Evolutionary conservation across 37 sponge, comb jelly and placozoan genomes (phyloP).

Genomic region (Dysidea cf. avara): DNA sequence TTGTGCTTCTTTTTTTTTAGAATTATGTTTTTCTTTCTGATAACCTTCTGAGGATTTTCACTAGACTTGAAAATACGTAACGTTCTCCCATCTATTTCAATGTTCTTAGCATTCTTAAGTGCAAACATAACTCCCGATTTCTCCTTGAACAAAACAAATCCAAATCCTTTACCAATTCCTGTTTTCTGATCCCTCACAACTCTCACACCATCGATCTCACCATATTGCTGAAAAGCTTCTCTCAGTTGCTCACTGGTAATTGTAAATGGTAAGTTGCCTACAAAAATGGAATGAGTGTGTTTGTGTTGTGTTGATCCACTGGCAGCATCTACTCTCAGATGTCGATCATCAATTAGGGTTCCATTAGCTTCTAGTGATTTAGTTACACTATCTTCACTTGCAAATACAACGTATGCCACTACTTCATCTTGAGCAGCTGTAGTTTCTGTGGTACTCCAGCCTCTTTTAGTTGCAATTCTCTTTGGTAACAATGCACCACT

Average conservation of each 20-base stretch:
- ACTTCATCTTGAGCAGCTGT: too few relatives aligned
- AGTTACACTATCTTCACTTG: conserved; percentile 20
- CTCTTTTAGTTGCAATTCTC: conserved; percentile 32
- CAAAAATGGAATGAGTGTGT: conserved; percentile 58
- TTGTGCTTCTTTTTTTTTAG: too few relatives aligned
- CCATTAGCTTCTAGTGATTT: conserved; percentile 53
- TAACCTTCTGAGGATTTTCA: too few relatives aligned
- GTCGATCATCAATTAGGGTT: conserved; percentile 30
- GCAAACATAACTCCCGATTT: conserved; percentile 74
- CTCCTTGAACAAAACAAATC: conserved; percentile 72
- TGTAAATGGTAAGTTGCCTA: conserved; percentile 78
- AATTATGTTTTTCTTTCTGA: too few relatives aligned
- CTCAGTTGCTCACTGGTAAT: conserved; percentile 64
- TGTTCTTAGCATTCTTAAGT: conserved; percentile 36
- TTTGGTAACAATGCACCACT: conserved; percentile 32
- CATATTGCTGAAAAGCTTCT: conserved; percentile 51
- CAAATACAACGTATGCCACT: conserved; percentile 74
- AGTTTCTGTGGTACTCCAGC: conserved; percentile 23
- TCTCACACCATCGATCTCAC: conserved; percentile 70
- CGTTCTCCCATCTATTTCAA: conserved; percentile 54
- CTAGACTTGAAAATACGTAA: conserved; percentile 55
- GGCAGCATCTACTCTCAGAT: conserved; percentile 69
- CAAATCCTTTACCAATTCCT: conserved; percentile 86
- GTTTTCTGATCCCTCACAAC: conserved; percentile 63
- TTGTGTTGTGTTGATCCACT: conserved; percentile 16